Evolutionary conservation across 2,113 vertebrate genomes (phyloP), one percentile per base, ranked within the genome.

Genomic region (Gasterosteus nipponicus): DNA sequence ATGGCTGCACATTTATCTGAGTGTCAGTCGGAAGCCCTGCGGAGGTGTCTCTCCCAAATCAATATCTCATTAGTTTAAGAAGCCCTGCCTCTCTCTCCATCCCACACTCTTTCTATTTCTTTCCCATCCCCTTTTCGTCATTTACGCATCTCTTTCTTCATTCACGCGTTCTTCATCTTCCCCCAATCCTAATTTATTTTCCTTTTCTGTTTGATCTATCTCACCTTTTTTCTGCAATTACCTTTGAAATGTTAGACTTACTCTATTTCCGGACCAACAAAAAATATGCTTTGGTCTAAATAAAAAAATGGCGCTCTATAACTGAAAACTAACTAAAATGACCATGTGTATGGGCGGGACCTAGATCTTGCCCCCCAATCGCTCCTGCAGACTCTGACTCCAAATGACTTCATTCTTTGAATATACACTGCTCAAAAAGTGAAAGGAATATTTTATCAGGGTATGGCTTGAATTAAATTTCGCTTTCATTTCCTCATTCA

Each of bases 31-130:
- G 88, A 82, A 82, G 67, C 83, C 88, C 85, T 78, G 51, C 76
- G 81, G 78, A 86, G 85, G 89, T 86, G 80, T 88, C 77, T 86
- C 82, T 73, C 58, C 75, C 68, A 80, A 83, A 91, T 90, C 86
- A 91, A 90, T 89, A 91, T 85, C 85, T 91, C 84, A 90, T 91
- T 90, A 85, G 87, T 86, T 86, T 90, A 89, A 89, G 76, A 85
- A 88, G 80, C 78, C 73, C 82, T 80, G 75, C 73, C 85, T 82
- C 62, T 67, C 71, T 66, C 47, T 42, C 7, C 15, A 29, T 41
- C 22, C 49, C 65, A 58, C 33, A 35, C 59, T 33, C 46, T 47
- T 26, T 69, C 49, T 10, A 18, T 68, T 59, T 70, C 42, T 41
- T 47, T 56, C 31, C 33, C 15, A n/a, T 53, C 47, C 3, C 14